phyloP scores from a whole-genome alignment of 2,888 invertebrate species.

The Sphecodes monilicornis region DNA sequence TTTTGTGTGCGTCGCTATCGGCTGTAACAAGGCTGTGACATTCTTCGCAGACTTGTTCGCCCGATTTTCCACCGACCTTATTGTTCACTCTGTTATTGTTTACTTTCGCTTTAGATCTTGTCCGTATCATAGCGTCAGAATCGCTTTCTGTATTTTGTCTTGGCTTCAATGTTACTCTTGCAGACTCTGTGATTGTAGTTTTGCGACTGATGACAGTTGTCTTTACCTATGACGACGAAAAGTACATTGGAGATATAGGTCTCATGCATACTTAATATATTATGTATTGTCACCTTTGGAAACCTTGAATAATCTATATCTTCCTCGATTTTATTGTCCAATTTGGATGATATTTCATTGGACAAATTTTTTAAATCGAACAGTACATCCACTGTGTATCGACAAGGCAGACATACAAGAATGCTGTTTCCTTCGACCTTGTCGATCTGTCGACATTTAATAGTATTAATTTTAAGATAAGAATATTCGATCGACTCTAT shows the following conservation, averaged over 20 bases:
- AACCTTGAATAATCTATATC: conserved; percentile 65
- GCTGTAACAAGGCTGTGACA: conserved; percentile 69
- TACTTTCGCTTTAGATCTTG: conserved; percentile 1
- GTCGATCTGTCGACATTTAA: background rate
- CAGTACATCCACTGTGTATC: conserved; percentile 80
- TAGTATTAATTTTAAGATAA: background rate
- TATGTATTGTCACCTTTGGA: conserved; percentile 74
- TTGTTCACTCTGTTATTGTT: background rate
- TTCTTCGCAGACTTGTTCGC: conserved; percentile 67
- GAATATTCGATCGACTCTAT: background rate
- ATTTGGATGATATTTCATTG: conserved; percentile 62
- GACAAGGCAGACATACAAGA: conserved; percentile 78
- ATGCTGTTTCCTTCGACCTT: background rate
- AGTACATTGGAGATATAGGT: background rate
- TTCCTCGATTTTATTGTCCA: conserved; percentile 62
- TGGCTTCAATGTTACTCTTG: conserved; percentile 57
- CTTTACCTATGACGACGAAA: conserved; percentile 69
- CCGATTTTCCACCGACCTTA: background rate
- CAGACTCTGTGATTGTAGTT: conserved; percentile 69
- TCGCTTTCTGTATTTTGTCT: conserved; percentile 72
- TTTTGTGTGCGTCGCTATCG: conserved; percentile 74
- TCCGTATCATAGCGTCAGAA: conserved; percentile 52
- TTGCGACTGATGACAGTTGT: conserved; percentile 78
- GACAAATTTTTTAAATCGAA: conserved; percentile 76
- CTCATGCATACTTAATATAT: background rate